A percentile compares a stretch with the other conserved stretches of the same genome.
phyloP scores from a whole-genome alignment of 2,888 invertebrate species.

The Dysmachus trigonus region DNA sequence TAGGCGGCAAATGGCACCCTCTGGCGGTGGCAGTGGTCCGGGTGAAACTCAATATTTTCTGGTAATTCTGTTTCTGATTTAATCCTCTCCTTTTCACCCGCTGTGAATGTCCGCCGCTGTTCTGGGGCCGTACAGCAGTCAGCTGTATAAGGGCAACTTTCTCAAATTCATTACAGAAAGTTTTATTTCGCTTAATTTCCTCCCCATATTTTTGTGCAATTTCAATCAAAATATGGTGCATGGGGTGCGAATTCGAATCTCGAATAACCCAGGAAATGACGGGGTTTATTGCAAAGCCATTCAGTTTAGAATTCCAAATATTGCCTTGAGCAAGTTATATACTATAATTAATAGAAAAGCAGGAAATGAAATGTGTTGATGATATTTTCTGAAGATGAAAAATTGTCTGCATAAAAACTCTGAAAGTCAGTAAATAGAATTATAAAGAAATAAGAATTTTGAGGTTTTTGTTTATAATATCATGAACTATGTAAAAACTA shows the following conservation, averaged over 20 bases:
- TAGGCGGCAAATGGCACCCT: background rate
- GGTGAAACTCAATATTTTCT: background rate
- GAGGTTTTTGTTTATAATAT: no score
- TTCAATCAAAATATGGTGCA: background rate
- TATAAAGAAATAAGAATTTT: no score
- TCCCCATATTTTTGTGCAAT: background rate
- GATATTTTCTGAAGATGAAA: background rate
- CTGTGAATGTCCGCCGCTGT: background rate
- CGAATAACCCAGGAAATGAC: background rate
- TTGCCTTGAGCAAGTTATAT: background rate
- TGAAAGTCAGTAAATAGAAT: no score
- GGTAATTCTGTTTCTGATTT: background rate
- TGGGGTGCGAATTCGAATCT: background rate
- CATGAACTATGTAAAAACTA: no score
- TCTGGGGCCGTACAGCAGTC: background rate
- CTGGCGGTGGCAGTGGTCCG: background rate
- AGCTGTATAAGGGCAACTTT: background rate
- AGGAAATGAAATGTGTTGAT: background rate
- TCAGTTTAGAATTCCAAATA: background rate
- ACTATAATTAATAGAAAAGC: background rate
- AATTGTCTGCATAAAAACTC: background rate
- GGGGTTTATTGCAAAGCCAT: background rate
- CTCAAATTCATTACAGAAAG: background rate
- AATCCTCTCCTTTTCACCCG: background rate
- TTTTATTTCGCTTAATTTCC: background rate